phyloP scores from a whole-genome alignment of 2,888 invertebrate species.

The Caenorhabditis becei region DNA sequence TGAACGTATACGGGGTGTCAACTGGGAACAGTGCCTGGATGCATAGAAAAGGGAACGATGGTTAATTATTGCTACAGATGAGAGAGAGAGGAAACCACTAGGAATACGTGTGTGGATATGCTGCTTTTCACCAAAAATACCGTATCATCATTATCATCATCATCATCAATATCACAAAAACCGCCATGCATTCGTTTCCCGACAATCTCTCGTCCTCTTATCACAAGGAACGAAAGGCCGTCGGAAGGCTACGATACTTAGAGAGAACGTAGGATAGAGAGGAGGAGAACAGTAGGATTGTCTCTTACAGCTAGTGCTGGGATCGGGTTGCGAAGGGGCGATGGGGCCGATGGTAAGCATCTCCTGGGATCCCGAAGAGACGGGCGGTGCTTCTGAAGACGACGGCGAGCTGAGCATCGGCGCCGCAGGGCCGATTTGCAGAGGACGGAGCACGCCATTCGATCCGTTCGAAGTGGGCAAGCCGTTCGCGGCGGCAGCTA shows the following conservation, averaged over 20 bases:
- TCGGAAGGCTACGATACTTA: conserved; percentile 21
- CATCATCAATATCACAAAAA: conserved; percentile 28
- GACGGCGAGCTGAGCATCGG: conserved; percentile 13
- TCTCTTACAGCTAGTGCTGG: conserved; percentile 57
- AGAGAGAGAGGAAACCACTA: conserved; percentile 16
- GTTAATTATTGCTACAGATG: conserved; percentile 13
- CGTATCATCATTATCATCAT: conserved; percentile 8
- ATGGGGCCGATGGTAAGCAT: conserved; percentile 32
- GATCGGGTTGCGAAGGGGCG: conserved; percentile 39
- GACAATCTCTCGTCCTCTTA: not conserved
- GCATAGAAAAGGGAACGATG: not conserved
- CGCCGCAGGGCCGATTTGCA: conserved; percentile 26
- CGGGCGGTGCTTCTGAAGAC: not conserved
- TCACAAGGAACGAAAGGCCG: not conserved
- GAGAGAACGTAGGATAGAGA: conserved; percentile 15
- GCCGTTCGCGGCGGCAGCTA: not conserved
- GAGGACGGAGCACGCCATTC: conserved; percentile 26
- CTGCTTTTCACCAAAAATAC: conserved; percentile 16
- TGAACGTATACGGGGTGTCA: conserved; percentile 14
- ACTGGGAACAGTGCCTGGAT: conserved; percentile 10
- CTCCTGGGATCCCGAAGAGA: not conserved
- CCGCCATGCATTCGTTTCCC: conserved; percentile 17
- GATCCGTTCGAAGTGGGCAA: not conserved
- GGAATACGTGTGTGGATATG: not conserved
- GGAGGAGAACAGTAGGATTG: conserved; percentile 15